Conservation (phyloP, 2,888 invertebrate genomes). For the Heliconius hortense region DNA sequence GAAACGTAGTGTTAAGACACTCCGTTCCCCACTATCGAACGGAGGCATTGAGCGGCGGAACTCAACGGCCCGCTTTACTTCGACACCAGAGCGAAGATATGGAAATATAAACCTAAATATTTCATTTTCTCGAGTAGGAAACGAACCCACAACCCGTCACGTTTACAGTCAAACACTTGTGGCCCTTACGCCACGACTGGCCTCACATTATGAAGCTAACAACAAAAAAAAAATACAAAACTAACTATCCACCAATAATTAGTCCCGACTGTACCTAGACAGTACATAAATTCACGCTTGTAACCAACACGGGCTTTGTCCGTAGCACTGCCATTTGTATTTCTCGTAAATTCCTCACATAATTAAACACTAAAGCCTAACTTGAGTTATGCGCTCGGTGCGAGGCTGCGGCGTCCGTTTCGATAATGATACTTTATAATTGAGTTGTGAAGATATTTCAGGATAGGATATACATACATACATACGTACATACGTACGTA, state of each 20-base stretch:
- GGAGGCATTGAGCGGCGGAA: too few species aligned
- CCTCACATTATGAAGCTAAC: too few species aligned
- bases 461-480: conserved; percentile 1
- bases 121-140: too few species aligned
- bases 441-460: conserved; percentile 18
- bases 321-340: conserved; percentile 41
- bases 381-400: conserved; percentile 30
- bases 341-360: conserved; percentile 46
- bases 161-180: too few species aligned
- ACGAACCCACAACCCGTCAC: too few species aligned
- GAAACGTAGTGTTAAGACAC: too few species aligned
- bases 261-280: conserved; percentile 23
- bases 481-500: background rate
- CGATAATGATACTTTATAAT: conserved; percentile 28
- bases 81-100: too few species aligned
- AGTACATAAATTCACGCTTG: conserved; percentile 41
- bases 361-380: conserved; percentile 44
- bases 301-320: conserved; percentile 39
- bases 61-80: too few species aligned
- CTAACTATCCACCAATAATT: background rate
- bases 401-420: conserved; percentile 26
- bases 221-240: background rate
- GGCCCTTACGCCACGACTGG: too few species aligned
- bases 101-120: too few species aligned
- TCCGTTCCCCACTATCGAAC: too few species aligned